phyloP scores from a whole-genome alignment of 2,797 vertebrate genomes.

The Sandelia bainsii region DNA sequence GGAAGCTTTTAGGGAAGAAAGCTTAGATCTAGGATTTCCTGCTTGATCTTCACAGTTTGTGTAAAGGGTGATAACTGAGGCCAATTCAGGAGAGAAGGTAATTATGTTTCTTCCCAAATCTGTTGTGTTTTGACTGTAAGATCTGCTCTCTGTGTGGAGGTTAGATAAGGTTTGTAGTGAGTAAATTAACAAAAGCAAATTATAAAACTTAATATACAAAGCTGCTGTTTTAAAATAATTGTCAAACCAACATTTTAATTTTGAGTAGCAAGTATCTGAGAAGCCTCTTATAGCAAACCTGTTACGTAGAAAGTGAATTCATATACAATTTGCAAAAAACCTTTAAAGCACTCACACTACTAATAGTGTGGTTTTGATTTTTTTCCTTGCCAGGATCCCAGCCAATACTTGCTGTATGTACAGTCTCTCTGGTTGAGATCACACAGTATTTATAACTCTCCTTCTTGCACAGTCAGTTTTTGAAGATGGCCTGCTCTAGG shows the following conservation, averaged over 20 bases:
- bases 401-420: too few species aligned
- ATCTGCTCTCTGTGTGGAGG: not conserved
- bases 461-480: too few species aligned
- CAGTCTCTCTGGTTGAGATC: too few species aligned
- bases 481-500: too few species aligned
- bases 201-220: not conserved
- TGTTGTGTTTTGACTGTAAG: slow-evolving; percentile 1
- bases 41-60: slow-evolving; percentile 31
- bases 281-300: too few species aligned
- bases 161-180: not conserved
- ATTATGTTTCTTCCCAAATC: slow-evolving; percentile 21
- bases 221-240: not conserved
- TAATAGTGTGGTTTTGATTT: too few species aligned
- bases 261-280: too few species aligned
- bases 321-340: too few species aligned
- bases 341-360: too few species aligned
- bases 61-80: slow-evolving; percentile 31
- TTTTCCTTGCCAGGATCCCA: too few species aligned
- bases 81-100: slow-evolving; percentile 30
- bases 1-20: slow-evolving; percentile 37
- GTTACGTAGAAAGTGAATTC: too few species aligned
- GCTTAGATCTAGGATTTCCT: slow-evolving; percentile 52
- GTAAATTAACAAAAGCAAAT: not conserved
- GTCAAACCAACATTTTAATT: not conserved
- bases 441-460: too few species aligned